A percentile compares a stretch with the other conserved stretches of the same genome.
Evolutionary conservation across 2,797 vertebrate genomes (phyloP).

Genomic region (Epinephelus malabaricus): DNA sequence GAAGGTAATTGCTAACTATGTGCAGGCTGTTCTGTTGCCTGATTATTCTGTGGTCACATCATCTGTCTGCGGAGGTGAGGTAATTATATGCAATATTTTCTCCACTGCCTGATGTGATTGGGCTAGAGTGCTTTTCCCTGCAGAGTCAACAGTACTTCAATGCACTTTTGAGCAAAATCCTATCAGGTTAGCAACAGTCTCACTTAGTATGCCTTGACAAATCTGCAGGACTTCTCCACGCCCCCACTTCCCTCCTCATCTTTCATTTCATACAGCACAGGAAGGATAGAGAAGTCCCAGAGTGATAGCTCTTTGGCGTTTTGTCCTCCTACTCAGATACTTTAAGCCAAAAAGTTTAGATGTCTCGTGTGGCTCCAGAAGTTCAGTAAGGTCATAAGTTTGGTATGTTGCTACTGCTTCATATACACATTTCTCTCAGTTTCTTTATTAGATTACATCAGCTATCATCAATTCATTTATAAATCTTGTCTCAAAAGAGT

Average conservation of each 20-base stretch:
- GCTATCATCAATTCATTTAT: not conserved
- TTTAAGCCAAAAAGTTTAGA: constrained; percentile 2
- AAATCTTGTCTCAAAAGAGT: not conserved
- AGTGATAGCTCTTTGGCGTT: constrained; percentile 16
- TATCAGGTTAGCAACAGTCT: constrained; percentile 48
- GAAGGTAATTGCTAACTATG: constrained; percentile 32
- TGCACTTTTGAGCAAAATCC: constrained; percentile 50
- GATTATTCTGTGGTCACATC: constrained; percentile 43
- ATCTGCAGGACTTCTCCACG: constrained; percentile 45
- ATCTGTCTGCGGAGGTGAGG: constrained; percentile 44
- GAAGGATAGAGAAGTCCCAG: not conserved
- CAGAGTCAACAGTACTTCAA: constrained; percentile 43
- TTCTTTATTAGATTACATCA: not conserved
- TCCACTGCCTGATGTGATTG: constrained; percentile 23
- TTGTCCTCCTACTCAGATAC: constrained; percentile 13
- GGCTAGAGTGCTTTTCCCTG: constrained; percentile 30
- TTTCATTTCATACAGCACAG: constrained; percentile 41
- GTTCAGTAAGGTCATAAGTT: constrained; percentile 7
- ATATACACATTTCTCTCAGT: not conserved
- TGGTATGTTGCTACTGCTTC: not conserved
- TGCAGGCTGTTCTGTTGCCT: constrained; percentile 33
- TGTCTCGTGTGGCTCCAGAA: not conserved
- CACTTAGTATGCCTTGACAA: constrained; percentile 45
- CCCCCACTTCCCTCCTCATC: constrained; percentile 20
- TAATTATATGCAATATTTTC: constrained; percentile 56